These are phyloP conservation scores for Laodelphax striatellus DNA, from an alignment of 1,140 invertebrate genomes.

Conservation along the genomic window DNA sequence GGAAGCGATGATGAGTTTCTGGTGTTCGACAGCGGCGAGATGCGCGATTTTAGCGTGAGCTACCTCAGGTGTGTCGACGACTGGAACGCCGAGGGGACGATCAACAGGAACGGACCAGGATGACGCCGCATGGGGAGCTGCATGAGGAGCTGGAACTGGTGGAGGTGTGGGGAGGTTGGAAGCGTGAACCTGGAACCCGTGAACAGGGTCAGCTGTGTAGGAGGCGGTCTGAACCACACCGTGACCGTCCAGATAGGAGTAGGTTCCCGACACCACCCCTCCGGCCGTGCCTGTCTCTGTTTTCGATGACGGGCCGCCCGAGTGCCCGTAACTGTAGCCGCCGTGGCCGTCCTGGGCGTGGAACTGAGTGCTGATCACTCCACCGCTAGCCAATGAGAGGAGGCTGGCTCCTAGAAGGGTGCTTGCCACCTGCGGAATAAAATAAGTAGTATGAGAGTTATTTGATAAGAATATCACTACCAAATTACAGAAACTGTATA, in stretches of 20 bases:
- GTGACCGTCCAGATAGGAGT: constrained; percentile 57
- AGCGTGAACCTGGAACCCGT: constrained; percentile 50
- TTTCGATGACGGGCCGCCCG: constrained; percentile 34
- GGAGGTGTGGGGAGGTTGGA: constrained; percentile 43
- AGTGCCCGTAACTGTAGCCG: constrained; percentile 41
- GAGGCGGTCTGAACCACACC: constrained; percentile 50
- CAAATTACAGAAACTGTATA: no score
- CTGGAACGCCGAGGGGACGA: constrained; percentile 7
- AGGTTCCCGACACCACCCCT: constrained; percentile 52
- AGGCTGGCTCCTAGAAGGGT: no score
- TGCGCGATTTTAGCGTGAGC: background rate
- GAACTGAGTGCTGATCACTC: background rate
- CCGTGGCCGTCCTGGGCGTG: constrained; percentile 35
- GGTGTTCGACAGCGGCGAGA: background rate
- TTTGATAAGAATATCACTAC: no score
- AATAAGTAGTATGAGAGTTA: no score
- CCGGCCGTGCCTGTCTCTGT: constrained; percentile 40
- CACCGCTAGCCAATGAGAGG: background rate
- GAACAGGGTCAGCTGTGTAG: constrained; percentile 49
- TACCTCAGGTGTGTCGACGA: constrained; percentile 1
- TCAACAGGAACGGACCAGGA: background rate
- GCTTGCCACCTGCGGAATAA: no score
- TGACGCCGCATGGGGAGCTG: background rate
- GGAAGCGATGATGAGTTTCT: background rate
- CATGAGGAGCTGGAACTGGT: background rate